Evolutionary conservation across 2,888 invertebrate species (phyloP).

Genomic region (Eulithis prunata): DNA sequence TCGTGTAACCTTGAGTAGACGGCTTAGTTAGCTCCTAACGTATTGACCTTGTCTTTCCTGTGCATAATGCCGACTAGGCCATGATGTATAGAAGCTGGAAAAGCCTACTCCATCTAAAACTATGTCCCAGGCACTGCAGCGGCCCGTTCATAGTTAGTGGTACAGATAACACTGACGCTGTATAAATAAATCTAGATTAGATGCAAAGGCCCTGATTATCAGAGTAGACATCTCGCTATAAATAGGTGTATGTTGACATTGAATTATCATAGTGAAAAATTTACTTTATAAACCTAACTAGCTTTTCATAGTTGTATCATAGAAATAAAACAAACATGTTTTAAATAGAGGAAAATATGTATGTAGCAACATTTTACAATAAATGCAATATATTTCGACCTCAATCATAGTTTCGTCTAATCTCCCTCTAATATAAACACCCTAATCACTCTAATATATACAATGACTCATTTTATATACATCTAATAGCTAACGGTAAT

Average conservation of each 20-base stretch:
- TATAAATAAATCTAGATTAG: too few species aligned
- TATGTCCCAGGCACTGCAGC: too few species aligned
- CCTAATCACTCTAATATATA: slow-evolving; percentile 65
- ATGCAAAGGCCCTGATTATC: too few species aligned
- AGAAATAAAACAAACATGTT: slow-evolving; percentile 31
- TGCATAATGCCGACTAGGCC: too few species aligned
- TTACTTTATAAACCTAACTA: background rate
- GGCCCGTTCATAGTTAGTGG: too few species aligned
- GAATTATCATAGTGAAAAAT: slow-evolving; percentile 11
- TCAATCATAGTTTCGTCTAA: slow-evolving; percentile 44
- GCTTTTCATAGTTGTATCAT: slow-evolving; percentile 1
- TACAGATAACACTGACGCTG: too few species aligned
- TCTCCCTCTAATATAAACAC: slow-evolving; percentile 46
- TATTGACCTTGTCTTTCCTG: too few species aligned
- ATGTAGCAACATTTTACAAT: slow-evolving; percentile 60
- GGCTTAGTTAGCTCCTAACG: too few species aligned
- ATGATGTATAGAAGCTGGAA: too few species aligned
- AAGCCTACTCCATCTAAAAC: too few species aligned
- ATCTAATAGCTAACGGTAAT: slow-evolving; percentile 63
- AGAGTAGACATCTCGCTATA: background rate
- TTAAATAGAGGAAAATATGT: slow-evolving; percentile 52
- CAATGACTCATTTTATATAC: slow-evolving; percentile 69
- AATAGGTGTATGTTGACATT: slow-evolving; percentile 17
- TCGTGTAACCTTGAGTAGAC: background rate
- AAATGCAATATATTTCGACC: slow-evolving; percentile 66